Evolutionary conservation across 2,797 vertebrate species (phyloP), one percentile per base, ranked within the genome.

Genomic region (Myiotriccus ornatus): DNA sequence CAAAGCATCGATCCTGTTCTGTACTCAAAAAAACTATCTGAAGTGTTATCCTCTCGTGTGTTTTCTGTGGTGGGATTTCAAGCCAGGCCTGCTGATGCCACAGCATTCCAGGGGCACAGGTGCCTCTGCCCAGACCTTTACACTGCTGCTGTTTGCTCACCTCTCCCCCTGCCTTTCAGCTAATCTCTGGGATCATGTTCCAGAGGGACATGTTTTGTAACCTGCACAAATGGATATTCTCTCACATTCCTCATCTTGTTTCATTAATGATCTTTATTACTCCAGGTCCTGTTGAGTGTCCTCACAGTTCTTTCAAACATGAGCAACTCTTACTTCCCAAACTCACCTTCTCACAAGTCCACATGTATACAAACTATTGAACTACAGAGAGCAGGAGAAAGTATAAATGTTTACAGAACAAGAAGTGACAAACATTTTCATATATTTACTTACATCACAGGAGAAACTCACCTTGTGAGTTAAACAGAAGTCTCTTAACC

Each of bases 71-170:
- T 14, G 43, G 79, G 75, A 50, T n/a, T 47, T 63, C 6, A 52
- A 53, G n/a, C 0, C 46, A 74, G 56, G 43, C 73, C n/a, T 0
- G 1, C 1, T 2, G 57, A 59, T 39, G 59, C 53, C 0, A 0
- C 7, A 3, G 73, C 47, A 11, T 3, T 53, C 17, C 82, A 68
- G 46, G 39, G 30, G 16, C 17, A 50, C 4, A 85, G 10, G 12
- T 20, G 35, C 21, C 75, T 68, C 69, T 80, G 53, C 52, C 28
- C 3, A 3, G 67, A 96, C 92, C 95, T 96, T 96, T 94, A 95
- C 80, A 89, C 89, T 4, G 2, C 27, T 32, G 74, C 73, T 94
- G 67, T 88, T 96, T 94, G 87, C 73, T 94, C 80, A 86, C 71
- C 92, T 90, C 78, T 89, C 41, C 77, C 73, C 55, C 57, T 18